Percentiles rank a stretch among this genome's conserved stretches.
Evolutionary conservation across 2,797 vertebrate genomes (phyloP).

Genomic region (Neosilurus hyrtlii): DNA sequence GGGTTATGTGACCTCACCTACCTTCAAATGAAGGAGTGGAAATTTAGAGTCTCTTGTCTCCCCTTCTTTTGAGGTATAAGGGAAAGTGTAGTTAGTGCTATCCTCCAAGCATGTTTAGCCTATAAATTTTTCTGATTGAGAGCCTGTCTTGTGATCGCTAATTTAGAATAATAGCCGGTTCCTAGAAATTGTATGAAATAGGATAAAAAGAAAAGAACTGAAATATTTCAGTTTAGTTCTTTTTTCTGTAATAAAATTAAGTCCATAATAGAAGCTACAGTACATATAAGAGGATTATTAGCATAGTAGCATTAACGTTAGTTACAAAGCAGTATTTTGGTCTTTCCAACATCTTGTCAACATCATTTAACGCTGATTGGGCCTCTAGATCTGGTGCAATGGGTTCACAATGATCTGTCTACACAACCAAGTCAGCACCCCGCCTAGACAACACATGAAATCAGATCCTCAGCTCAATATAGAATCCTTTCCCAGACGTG

Average conservation of each 20-base stretch:
- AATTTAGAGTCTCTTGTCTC: not conserved
- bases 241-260: not conserved
- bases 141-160: not conserved
- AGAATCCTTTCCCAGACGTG: constrained; percentile 36
- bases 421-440: constrained; percentile 55
- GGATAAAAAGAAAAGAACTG: not conserved
- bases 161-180: not conserved
- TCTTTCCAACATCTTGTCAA: not conserved
- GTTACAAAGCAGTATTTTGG: not conserved
- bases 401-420: constrained; percentile 71
- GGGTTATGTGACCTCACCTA: not conserved
- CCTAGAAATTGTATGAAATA: not conserved
- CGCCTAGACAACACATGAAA: constrained; percentile 65
- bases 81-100: not conserved
- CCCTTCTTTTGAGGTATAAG: not conserved
- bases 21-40: not conserved
- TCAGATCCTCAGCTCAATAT: constrained; percentile 49
- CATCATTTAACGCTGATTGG: not conserved
- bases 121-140: not conserved
- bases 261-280: not conserved
- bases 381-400: constrained; percentile 60
- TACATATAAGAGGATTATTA: not conserved
- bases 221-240: not conserved
- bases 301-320: not conserved
- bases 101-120: not conserved